These are phyloP conservation scores for Gallinago jamesoni DNA, from an alignment of 2,113 vertebrate species.

Conservation along the genomic window DNA sequence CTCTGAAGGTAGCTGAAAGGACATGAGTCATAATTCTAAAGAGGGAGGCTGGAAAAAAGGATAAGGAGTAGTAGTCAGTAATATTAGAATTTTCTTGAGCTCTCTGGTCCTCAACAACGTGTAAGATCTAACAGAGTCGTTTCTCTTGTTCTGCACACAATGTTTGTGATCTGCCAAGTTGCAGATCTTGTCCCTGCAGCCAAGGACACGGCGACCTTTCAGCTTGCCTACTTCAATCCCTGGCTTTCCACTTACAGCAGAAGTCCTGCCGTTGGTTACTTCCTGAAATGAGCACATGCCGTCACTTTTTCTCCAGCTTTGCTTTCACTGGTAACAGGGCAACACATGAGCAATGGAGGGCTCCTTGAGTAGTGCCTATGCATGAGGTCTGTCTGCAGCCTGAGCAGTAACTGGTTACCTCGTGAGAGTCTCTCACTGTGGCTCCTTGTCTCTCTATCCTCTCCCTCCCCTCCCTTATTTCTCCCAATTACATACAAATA, in stretches of 20 bases:
- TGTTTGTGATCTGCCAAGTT: neutral
- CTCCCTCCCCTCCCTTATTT: neutral
- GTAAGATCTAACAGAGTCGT: neutral
- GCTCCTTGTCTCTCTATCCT: neutral
- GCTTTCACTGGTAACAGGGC: neutral
- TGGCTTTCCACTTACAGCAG: neutral
- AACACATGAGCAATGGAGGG: neutral
- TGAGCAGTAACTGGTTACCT: neutral
- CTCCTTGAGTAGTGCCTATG: fast-evolving
- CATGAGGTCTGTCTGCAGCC: neutral
- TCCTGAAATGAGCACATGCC: neutral
- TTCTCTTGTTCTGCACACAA: neutral
- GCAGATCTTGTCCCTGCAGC: neutral
- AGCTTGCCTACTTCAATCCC: neutral
- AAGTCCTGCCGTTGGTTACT: neutral
- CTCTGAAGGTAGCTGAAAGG: neutral
- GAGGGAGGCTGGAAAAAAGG: neutral
- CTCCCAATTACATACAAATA: neutral
- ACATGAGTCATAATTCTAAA: neutral
- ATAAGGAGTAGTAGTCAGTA: neutral
- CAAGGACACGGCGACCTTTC: neutral
- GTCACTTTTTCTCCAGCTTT: neutral
- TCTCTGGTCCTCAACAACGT: neutral
- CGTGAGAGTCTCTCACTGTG: neutral
- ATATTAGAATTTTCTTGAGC: neutral